Evolutionary conservation across 2,888 invertebrate genomes (phyloP).

Genomic region (Amphipoea lucens): DNA sequence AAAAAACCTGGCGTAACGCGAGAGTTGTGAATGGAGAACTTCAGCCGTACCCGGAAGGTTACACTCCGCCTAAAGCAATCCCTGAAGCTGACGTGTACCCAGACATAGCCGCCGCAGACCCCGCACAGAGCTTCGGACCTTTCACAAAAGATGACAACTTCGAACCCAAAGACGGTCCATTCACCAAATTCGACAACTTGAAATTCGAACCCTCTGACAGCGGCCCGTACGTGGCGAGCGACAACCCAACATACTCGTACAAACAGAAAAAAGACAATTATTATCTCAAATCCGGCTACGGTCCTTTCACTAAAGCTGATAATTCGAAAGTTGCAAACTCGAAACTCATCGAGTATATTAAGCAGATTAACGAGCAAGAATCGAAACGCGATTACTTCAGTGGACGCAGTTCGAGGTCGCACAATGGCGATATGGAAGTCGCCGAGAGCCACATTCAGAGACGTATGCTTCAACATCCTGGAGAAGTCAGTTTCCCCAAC

Average conservation of each 20-base stretch:
- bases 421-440: slow-evolving; percentile 85
- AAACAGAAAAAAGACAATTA: slow-evolving; percentile 86
- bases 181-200: slow-evolving; percentile 91
- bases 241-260: slow-evolving; percentile 80
- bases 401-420: slow-evolving; percentile 87
- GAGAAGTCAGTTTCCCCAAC: slow-evolving; percentile 91
- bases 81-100: slow-evolving; percentile 90
- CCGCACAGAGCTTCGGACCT: slow-evolving; percentile 88
- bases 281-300: slow-evolving; percentile 87
- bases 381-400: slow-evolving; percentile 91
- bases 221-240: slow-evolving; percentile 81
- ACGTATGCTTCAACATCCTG: slow-evolving; percentile 93
- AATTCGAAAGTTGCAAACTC: slow-evolving; percentile 90
- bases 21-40: slow-evolving; percentile 96
- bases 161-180: slow-evolving; percentile 90
- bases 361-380: slow-evolving; percentile 92
- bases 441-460: slow-evolving; percentile 92
- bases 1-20: slow-evolving; percentile 96
- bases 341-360: slow-evolving; percentile 92
- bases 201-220: slow-evolving; percentile 83
- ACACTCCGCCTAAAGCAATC: slow-evolving; percentile 91
- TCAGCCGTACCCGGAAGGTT: slow-evolving; percentile 93
- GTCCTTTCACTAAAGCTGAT: slow-evolving; percentile 92
- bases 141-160: slow-evolving; percentile 92
- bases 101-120: slow-evolving; percentile 79